Base-by-base conservation (phyloP, 1,140 invertebrate genomes). In the Yoshiicerus persimilis region DNA sequence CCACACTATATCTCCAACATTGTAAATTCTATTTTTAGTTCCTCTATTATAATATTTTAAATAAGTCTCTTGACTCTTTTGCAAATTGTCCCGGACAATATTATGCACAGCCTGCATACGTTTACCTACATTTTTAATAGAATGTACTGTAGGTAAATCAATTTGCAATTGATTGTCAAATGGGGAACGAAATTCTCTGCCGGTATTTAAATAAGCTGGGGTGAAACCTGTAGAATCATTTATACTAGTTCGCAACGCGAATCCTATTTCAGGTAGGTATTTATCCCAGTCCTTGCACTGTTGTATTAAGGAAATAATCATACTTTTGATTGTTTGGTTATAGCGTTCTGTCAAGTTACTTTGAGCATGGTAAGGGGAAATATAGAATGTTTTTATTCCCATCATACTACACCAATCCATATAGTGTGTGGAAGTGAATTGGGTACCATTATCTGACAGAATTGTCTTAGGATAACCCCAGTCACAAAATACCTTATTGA, bases 161-260 rank as follows among this genome's bases (percentile, higher is more conserved):
- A n/a, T n/a, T n/a, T n/a, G n/a, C n/a, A 83, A 13, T 4, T n/a
- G 5, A 87, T 89, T 89, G 25, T 89, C 88, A 85, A 87, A 75
- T 4, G 85, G 88, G 8, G 66, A 84, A 11, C 86, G 23, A 23
- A 93, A 83, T 85, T 93, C 92, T 62, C 92, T 84, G n/a, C 92
- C 92, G 39, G 92, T 92, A 23, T 91, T 93, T 5, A 93, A 83
- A 34, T 92, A 41, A 1, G 39, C 39, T 11, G 39, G 39, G 1
- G 39, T 41, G 8, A 41, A 41, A 2, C 39, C 39, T 11, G 92
- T 93, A 8, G 91, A 87, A 13, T 91, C 88, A 87, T 92, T 88
- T 5, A 91, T 88, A 0, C 92, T 92, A 4, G 92, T 92, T 47
- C 93, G 93, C 87, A 92, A 91, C 0, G 92, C 92, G 90, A 93